Base-by-base conservation (phyloP, 2,888 invertebrate species). In the Baronia brevicornis region DNA sequence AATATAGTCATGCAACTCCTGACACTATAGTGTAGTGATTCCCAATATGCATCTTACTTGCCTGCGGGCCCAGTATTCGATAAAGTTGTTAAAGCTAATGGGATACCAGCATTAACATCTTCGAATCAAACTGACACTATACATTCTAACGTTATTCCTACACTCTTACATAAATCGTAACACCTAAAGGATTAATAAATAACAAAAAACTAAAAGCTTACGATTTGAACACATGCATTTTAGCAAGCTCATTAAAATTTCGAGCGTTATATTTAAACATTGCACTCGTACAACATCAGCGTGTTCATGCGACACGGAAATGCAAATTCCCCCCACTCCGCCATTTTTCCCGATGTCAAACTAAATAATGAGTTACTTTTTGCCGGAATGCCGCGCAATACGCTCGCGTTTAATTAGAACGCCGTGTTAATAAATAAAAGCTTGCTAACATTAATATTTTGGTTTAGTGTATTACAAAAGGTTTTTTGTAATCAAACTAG, bases 261-360 rank as follows among this genome's bases (percentile, higher is more conserved):
- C 60, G 59, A 67, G 57, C 59, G 65, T 64, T 58, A 63, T 57
- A 59, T n/a, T n/a, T n/a, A n/a, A n/a, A n/a, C n/a, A n/a, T n/a
- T n/a, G n/a, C n/a, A n/a, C n/a, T n/a, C n/a, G n/a, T 54, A 56
- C 44, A 57, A 60, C 66, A 68, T 69, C 62, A 56, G 56, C 45
- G 46, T 52, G 60, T 69, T 72, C 79, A 79, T 80, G 79, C 55
- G 30, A 66, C 79, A 80, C 79, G 79, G 69, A 77, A 74, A 79
- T 79, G 79, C 74, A 65, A 78, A 80, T 78, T 39, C 47, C 45
- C 14, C 26, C 29, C 43, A 48, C 51, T 54, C 46, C 46, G 53
- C 57, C 56, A 56, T 58, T 67, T 73, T 69, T 64, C 67, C 60
- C 56, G 53, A 64, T 72, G 74, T 69, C 72, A 62, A 55, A 51